Evolutionary conservation across 2,888 invertebrate genomes (phyloP).

Genomic region (Ephialtes manifestator): DNA sequence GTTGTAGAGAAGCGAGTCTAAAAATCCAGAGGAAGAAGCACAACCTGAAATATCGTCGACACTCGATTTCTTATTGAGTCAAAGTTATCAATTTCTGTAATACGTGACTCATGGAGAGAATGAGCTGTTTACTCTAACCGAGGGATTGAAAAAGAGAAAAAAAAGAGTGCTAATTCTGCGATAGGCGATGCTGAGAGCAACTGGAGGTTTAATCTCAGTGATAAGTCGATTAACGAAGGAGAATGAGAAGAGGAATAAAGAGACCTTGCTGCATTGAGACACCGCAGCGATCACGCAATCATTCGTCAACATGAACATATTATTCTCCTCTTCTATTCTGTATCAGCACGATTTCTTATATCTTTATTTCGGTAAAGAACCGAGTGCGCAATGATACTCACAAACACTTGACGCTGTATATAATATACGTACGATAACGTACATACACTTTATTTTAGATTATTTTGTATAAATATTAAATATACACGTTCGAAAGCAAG

Average conservation of each 20-base stretch:
- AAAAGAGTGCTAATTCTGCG: not conserved
- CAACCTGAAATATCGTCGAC: conserved; percentile 7
- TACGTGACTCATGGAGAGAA: conserved; percentile 2
- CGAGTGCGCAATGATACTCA: conserved; percentile 36
- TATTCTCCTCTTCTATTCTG: conserved; percentile 7
- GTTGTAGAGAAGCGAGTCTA: conserved; percentile 89
- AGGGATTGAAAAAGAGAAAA: conserved; percentile 1
- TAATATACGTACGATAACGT: conserved; percentile 72
- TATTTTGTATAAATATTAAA: conserved; percentile 74
- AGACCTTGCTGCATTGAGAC: not conserved
- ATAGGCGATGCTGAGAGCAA: conserved; percentile 19
- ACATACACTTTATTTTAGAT: conserved; percentile 72
- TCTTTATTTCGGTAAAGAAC: not conserved
- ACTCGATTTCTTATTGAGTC: not conserved
- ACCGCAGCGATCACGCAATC: conserved; percentile 1
- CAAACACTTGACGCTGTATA: conserved; percentile 61
- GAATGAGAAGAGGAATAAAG: not conserved
- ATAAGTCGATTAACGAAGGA: conserved; percentile 38
- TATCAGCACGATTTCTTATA: conserved; percentile 21
- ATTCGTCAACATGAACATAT: not conserved
- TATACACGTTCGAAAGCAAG: conserved; percentile 73
- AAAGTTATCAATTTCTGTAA: not conserved
- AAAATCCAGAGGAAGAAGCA: not conserved
- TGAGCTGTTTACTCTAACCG: not conserved
- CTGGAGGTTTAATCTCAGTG: conserved; percentile 50